These are phyloP conservation scores for Hydra vulgaris DNA, from an alignment of 30 jellyfish, hydroid and myxozoan species.

Conservation along the genomic window DNA sequence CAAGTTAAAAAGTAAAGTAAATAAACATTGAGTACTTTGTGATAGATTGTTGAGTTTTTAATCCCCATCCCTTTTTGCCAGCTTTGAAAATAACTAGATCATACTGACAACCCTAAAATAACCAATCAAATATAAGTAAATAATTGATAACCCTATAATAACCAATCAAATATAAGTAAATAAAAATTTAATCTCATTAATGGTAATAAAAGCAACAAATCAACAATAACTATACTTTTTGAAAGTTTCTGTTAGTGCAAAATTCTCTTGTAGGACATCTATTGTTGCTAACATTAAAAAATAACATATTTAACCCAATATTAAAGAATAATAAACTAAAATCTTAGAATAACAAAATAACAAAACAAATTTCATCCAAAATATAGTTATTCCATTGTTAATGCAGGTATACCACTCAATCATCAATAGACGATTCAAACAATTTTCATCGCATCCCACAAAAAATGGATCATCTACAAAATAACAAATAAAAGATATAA, in stretches of 20 bases:
- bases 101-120: slow-evolving; percentile 62
- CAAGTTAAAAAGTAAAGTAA: neutral
- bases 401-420: slow-evolving; percentile 68
- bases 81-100: slow-evolving; percentile 70
- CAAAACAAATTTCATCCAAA: no score
- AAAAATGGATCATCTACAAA: slow-evolving; percentile 77
- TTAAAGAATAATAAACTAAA: neutral
- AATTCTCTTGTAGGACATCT: slow-evolving; percentile 92
- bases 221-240: slow-evolving; percentile 38
- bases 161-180: no score
- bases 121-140: no score
- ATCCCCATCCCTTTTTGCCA: slow-evolving; percentile 96
- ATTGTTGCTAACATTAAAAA: slow-evolving; percentile 42
- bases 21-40: slow-evolving; percentile 46
- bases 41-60: slow-evolving; percentile 45
- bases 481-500: neutral
- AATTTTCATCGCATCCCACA: slow-evolving; percentile 91
- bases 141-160: slow-evolving; percentile 63
- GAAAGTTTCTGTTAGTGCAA: slow-evolving; percentile 85
- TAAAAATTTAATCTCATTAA: no score
- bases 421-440: slow-evolving; percentile 83
- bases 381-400: no score
- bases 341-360: neutral
- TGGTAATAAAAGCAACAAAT: neutral
- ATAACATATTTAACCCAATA: neutral